These are phyloP conservation scores for Coilia nasus DNA, from an alignment of 2,797 vertebrate genomes.

Conservation along the genomic window DNA sequence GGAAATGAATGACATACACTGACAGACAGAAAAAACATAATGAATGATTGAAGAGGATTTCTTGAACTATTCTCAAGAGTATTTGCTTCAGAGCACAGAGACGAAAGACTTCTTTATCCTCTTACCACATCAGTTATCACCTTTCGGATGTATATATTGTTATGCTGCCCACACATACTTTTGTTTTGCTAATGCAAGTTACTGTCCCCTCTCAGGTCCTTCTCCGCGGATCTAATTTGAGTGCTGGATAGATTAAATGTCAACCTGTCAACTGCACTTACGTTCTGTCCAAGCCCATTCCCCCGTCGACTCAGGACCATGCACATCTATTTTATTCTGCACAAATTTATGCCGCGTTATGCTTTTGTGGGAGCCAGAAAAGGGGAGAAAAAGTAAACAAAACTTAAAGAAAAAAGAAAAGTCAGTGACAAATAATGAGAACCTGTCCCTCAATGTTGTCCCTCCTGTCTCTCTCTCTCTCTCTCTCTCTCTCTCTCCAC, in stretches of 20 bases:
- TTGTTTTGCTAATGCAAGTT: slow-evolving; percentile 10
- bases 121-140: not conserved
- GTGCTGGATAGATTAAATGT: slow-evolving; percentile 49
- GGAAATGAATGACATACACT: not conserved
- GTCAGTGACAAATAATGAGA: slow-evolving; percentile 37
- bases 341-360: not conserved
- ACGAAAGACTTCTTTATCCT: not conserved
- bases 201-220: slow-evolving; percentile 28
- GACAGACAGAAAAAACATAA: not conserved
- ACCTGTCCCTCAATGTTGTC: slow-evolving; percentile 28
- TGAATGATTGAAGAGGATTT: not conserved
- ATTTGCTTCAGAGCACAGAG: not conserved
- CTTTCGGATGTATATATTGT: not conserved
- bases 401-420: not conserved
- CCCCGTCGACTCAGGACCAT: slow-evolving; percentile 40
- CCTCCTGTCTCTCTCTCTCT: not conserved
- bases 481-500: not conserved
- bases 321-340: slow-evolving; percentile 48
- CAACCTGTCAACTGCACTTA: slow-evolving; percentile 48
- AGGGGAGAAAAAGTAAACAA: not conserved
- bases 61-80: not conserved
- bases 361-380: not conserved
- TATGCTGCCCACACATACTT: not conserved
- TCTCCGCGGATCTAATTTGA: slow-evolving; percentile 41
- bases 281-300: slow-evolving; percentile 28